Evolutionary conservation across 2,113 vertebrate genomes (phyloP).

Genomic region (Zosterops japonicus): DNA sequence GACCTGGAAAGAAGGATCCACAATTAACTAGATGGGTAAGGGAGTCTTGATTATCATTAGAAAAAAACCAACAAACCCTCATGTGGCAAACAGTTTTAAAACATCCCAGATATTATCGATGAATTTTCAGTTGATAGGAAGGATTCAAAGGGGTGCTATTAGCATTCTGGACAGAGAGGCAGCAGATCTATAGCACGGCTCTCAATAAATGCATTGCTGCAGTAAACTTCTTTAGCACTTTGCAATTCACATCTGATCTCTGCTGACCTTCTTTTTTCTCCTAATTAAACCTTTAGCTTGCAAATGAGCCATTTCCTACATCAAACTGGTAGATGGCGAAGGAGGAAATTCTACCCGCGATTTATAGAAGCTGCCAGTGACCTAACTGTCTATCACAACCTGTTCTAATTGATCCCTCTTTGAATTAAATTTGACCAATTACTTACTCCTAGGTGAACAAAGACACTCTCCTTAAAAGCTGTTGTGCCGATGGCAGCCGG

Average conservation of each 20-base stretch:
- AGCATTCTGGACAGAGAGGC: constrained; percentile 13
- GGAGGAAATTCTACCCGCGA: constrained; percentile 22
- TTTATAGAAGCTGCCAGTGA: constrained; percentile 31
- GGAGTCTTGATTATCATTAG: constrained; percentile 24
- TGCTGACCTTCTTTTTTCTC: constrained; percentile 50
- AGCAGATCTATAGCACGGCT: not conserved
- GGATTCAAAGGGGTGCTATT: not conserved
- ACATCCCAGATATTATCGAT: not conserved
- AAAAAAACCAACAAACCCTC: accelerated
- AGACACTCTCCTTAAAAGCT: not conserved
- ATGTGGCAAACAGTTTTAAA: not conserved
- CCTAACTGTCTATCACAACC: constrained; percentile 24
- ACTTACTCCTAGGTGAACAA: constrained; percentile 13
- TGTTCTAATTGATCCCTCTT: constrained; percentile 30
- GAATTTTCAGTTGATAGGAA: not conserved
- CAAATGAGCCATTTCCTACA: constrained; percentile 59
- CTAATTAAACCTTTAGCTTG: constrained; percentile 65
- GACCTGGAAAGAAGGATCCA: constrained; percentile 7
- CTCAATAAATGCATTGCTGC: constrained; percentile 6
- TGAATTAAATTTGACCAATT: constrained; percentile 29
- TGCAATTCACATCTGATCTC: constrained; percentile 63
- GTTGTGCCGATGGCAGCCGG: accelerated
- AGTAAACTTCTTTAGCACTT: constrained; percentile 53
- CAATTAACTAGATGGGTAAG: constrained; percentile 15
- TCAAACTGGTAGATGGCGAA: constrained; percentile 10